phyloP scores from a whole-genome alignment of 2,113 vertebrate species.

The Girardinichthys multiradiatus region DNA sequence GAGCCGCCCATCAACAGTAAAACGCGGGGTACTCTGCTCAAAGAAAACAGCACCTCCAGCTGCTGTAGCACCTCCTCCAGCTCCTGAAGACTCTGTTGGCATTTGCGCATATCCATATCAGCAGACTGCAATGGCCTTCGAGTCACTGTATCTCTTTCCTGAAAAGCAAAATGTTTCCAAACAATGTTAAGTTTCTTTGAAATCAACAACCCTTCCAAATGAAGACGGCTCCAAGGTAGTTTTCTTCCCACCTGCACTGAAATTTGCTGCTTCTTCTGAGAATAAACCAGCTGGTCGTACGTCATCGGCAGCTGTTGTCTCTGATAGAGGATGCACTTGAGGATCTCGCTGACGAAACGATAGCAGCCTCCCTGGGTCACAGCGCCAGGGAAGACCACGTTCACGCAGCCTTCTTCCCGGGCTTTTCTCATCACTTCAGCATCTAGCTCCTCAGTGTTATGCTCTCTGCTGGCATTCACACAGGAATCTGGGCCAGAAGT shows the following conservation, averaged over 20 bases:
- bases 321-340: conserved; percentile 93
- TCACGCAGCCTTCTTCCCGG: conserved; percentile 77
- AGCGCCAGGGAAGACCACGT: conserved; percentile 84
- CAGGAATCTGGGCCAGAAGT: conserved; percentile 9
- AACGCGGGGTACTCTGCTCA: conserved; percentile 89
- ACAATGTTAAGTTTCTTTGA: conserved; percentile 1
- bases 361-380: conserved; percentile 89
- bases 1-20: conserved; percentile 92
- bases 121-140: conserved; percentile 64
- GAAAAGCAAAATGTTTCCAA: conserved; percentile 10
- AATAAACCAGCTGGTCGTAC: conserved; percentile 89
- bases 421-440: conserved; percentile 64
- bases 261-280: conserved; percentile 78
- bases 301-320: conserved; percentile 95
- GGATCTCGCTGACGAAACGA: conserved; percentile 89
- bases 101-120: conserved; percentile 77
- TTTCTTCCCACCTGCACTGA: conserved; percentile 57
- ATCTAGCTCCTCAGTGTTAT: conserved; percentile 41
- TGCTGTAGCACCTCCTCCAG: conserved; percentile 88
- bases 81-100: conserved; percentile 85
- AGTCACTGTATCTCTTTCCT: conserved; percentile 78
- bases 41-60: conserved; percentile 87
- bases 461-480: conserved; percentile 17
- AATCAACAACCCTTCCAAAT: not conserved
- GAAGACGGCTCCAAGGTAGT: not conserved